Percentiles rank a stretch among this genome's conserved stretches.
Evolutionary conservation across 2,888 invertebrate genomes (phyloP).

Genomic region (Ornithoptera alexandrae): DNA sequence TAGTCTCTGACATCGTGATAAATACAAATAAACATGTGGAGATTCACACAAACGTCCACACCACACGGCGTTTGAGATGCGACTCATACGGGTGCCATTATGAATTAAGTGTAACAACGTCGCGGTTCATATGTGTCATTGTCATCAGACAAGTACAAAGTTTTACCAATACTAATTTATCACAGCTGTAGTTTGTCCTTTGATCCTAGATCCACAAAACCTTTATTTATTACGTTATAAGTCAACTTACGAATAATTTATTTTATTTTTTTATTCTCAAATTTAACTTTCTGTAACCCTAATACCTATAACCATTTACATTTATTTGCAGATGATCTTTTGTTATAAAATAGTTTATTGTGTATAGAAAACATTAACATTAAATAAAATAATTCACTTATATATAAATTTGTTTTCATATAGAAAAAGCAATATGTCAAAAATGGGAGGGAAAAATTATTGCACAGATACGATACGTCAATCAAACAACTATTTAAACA

Average conservation of each 20-base stretch:
- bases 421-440: background rate
- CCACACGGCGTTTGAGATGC: slow-evolving; percentile 13
- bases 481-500: background rate
- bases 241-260: background rate
- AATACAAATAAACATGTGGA: slow-evolving; percentile 1
- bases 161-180: slow-evolving; percentile 1
- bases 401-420: background rate
- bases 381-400: background rate
- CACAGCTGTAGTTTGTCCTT: background rate
- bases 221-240: background rate
- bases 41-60: slow-evolving; percentile 15
- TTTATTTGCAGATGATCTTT: background rate
- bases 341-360: background rate
- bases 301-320: background rate
- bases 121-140: slow-evolving; percentile 14
- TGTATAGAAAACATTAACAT: background rate
- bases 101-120: slow-evolving; percentile 13
- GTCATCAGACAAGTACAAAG: slow-evolving; percentile 25
- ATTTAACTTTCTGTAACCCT: background rate
- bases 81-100: slow-evolving; percentile 20
- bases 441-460: background rate
- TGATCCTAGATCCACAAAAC: background rate
- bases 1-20: background rate
- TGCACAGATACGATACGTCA: background rate
- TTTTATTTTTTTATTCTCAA: background rate